These are phyloP conservation scores for Aleiodes alternator DNA, from an alignment of 2,888 invertebrate genomes.

Conservation along the genomic window DNA sequence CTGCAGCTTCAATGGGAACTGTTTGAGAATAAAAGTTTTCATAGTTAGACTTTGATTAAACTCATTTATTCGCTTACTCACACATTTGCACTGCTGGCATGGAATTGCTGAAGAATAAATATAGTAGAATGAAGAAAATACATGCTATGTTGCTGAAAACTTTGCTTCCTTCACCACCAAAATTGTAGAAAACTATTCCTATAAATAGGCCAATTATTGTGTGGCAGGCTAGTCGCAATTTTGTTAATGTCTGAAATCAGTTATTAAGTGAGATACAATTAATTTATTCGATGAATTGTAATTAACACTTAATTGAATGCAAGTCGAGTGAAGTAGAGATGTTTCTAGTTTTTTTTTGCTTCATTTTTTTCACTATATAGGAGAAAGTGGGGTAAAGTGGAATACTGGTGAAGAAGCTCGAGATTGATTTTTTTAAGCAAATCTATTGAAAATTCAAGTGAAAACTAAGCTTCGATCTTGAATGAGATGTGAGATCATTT, in stretches of 20 bases:
- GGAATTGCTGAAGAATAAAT: slow-evolving; percentile 80
- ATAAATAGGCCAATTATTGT: slow-evolving; percentile 78
- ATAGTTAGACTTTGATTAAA: slow-evolving; percentile 14
- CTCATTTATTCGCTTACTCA: slow-evolving; percentile 74
- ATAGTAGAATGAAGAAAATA: slow-evolving; percentile 79
- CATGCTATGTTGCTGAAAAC: slow-evolving; percentile 79
- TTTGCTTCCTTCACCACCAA: slow-evolving; percentile 78
- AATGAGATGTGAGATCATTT: no score
- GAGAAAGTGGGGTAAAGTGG: no score
- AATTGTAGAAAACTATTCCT: slow-evolving; percentile 78
- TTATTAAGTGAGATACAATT: slow-evolving; percentile 13
- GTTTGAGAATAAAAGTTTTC: slow-evolving; percentile 43
- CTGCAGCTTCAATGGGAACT: slow-evolving; percentile 86
- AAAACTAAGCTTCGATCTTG: no score
- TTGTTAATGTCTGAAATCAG: slow-evolving; percentile 71
- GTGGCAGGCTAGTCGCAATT: slow-evolving; percentile 77
- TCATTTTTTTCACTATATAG: no score
- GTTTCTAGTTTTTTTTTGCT: background rate
- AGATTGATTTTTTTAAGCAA: no score
- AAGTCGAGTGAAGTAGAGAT: background rate
- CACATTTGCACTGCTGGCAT: slow-evolving; percentile 82
- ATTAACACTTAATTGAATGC: background rate
- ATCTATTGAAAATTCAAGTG: no score
- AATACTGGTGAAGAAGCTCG: no score
- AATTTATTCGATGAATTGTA: background rate